These are phyloP conservation scores for Exaiptasia diaphana DNA, from an alignment of 64 coral and sea anemone species.

Conservation along the genomic window DNA sequence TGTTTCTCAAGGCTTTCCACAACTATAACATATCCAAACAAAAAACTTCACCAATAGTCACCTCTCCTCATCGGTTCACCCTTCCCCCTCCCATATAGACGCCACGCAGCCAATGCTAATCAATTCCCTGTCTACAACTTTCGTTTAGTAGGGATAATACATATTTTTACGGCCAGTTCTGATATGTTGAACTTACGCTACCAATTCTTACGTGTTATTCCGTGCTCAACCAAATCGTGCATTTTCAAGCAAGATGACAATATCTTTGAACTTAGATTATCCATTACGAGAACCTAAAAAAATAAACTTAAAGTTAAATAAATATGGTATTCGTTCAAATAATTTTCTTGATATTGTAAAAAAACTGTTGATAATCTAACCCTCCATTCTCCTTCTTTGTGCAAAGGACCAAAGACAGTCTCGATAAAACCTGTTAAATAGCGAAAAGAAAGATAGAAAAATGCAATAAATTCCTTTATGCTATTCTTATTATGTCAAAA, in stretches of 20 bases:
- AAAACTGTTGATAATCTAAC: background rate
- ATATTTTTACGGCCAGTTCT: background rate
- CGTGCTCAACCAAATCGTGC: conserved; percentile 82
- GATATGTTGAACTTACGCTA: background rate
- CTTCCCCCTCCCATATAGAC: background rate
- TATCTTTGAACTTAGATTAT: conserved; percentile 74
- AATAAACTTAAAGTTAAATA: background rate
- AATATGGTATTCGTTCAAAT: background rate
- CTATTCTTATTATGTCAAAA: background rate
- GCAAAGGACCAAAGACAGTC: conserved; percentile 63
- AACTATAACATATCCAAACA: conserved; percentile 18
- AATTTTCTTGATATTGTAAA: no score
- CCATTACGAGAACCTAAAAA: conserved; percentile 77
- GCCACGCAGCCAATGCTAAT: no score
- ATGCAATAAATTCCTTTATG: background rate
- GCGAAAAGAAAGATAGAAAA: background rate
- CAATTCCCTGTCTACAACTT: background rate
- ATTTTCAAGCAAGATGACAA: conserved; percentile 96
- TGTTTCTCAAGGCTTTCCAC: conserved; percentile 86
- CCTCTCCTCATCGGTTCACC: background rate
- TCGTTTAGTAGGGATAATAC: background rate
- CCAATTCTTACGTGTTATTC: conserved; percentile 79
- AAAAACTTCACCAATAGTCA: background rate
- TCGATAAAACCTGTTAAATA: conserved; percentile 63
- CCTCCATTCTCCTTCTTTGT: conserved; percentile 82